These are phyloP conservation scores for Stichopus chloronotus DNA, from an alignment of 35 echinoderm and acorn worm genomes.

Conservation along the genomic window DNA sequence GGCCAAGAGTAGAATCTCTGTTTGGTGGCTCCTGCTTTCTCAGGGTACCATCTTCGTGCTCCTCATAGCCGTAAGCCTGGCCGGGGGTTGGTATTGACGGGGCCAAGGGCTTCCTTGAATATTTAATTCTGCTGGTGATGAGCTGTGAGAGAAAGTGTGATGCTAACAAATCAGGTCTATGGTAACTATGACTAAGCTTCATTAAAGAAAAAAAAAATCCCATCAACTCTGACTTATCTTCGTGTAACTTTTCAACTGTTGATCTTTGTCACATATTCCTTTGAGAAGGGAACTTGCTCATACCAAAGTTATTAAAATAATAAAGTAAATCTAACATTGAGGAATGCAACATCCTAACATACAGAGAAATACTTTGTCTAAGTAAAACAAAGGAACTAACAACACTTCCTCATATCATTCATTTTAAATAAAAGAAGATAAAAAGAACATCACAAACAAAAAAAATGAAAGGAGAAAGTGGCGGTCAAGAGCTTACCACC, in stretches of 20 bases:
- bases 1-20: constrained; percentile 69
- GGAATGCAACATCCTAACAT: no score
- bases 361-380: no score
- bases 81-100: constrained; percentile 97
- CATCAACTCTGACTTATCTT: neutral
- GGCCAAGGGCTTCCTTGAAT: constrained; percentile 84
- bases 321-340: no score
- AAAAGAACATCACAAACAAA: no score
- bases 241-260: neutral
- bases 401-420: no score
- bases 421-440: no score
- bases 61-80: constrained; percentile 97
- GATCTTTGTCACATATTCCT: neutral
- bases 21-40: constrained; percentile 88
- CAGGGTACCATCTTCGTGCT: constrained; percentile 86
- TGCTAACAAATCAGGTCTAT: no score
- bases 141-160: constrained; percentile 57
- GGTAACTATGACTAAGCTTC: no score
- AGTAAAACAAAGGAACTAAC: no score
- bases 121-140: constrained; percentile 82
- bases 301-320: no score
- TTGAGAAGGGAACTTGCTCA: no score
- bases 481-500: neutral
- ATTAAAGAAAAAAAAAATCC: no score
- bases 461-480: neutral